Evolutionary conservation across 2,113 vertebrate genomes (phyloP), one percentile per base, ranked within the genome.

Genomic region (Fulmarus glacialis): DNA sequence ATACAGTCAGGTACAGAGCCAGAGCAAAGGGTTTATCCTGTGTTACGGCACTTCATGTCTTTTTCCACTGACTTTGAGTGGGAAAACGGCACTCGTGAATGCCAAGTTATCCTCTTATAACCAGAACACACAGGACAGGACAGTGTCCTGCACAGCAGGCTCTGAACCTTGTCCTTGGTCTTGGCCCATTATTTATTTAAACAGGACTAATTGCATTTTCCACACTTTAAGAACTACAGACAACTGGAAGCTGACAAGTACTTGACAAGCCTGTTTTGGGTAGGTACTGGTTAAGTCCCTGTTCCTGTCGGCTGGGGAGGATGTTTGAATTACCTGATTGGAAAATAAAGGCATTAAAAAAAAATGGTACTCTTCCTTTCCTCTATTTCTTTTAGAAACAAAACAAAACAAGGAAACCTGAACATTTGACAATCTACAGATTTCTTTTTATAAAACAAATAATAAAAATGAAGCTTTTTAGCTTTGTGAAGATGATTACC

Each of bases 271-370:
- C 74, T 87, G 66, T 73, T 97, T 87, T 86, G 62, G 96, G 86
- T 67, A 77, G 52, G 88, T 93, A 72, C 85, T 88, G 85, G 94
- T 97, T 93, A 94, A 95, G 85, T 63, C 75, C 73, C 94, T 89
- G 62, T 63, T 96, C 95, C 96, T 96, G 82, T 80, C 93, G 95
- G 85, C 84, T 96, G 86, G 34, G 82, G 87, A 94, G 97, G 90
- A 96, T 90, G 96, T 98, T 97, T 97, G 96, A 98, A 97, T 95
- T 93, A 97, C 96, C 91, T 96, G 89, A 97, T 91, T 92, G 92
- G 97, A 97, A 98, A 96, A 96, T 29, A 90, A 88, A 92, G 30
- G 40, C 47, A 73, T 40, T 16, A 0, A 3, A 56, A 93, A 94
- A 93, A 53, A 84, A 95, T 1, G 8, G 42, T 95, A 47, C 32